These are phyloP conservation scores for Anabas testudineus DNA, from an alignment of 2,797 vertebrate species.

Conservation along the genomic window DNA sequence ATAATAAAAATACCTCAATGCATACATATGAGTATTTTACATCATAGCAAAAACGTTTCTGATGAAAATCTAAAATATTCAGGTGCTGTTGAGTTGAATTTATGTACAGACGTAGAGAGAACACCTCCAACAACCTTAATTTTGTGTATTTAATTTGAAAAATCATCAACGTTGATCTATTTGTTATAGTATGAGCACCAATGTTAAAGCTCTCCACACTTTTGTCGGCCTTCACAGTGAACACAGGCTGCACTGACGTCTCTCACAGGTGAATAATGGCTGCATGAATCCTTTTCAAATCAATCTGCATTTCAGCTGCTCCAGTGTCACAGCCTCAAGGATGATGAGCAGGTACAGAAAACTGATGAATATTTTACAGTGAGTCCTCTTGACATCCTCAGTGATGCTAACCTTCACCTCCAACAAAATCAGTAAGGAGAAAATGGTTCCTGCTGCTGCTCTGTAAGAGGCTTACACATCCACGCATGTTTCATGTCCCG, in stretches of 20 bases:
- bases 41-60: too few species aligned
- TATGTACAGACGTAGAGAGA: too few species aligned
- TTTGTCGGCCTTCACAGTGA: not conserved
- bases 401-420: slow-evolving; percentile 9
- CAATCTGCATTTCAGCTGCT: slow-evolving; percentile 2
- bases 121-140: too few species aligned
- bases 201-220: slow-evolving; percentile 1
- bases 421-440: slow-evolving; percentile 11
- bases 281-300: slow-evolving; percentile 7
- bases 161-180: too few species aligned
- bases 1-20: too few species aligned
- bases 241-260: not conserved
- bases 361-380: slow-evolving; percentile 12
- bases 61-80: too few species aligned
- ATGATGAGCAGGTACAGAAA: not conserved
- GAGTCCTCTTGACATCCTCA: not conserved
- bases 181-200: not conserved
- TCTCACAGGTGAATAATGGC: not conserved
- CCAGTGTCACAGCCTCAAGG: not conserved
- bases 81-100: too few species aligned
- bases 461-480: slow-evolving; percentile 7
- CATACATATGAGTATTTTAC: too few species aligned
- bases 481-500: not conserved
- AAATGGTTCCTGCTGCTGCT: not conserved
- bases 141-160: too few species aligned